Percentiles rank a stretch among this genome's conserved stretches.
Conservation (phyloP, 1,140 invertebrate genomes). For the Drosophila sulfurigaster region DNA sequence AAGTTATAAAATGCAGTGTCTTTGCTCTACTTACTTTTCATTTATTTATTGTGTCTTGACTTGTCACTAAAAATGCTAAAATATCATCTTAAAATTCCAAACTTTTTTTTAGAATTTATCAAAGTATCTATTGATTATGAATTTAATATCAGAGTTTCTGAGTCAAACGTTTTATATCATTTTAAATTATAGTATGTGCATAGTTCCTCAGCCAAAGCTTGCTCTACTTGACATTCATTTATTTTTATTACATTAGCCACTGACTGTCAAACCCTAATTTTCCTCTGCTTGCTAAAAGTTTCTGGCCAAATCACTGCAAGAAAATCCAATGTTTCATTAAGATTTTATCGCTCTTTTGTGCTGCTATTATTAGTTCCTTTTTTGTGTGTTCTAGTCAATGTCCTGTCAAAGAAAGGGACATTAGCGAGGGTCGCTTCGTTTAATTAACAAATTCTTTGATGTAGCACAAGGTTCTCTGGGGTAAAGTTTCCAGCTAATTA, state of each 20-base stretch:
- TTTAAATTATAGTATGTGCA: not conserved
- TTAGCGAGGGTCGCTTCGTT: constrained; percentile 34
- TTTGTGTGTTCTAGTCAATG: constrained; percentile 29
- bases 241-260: not conserved
- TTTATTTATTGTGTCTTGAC: no score
- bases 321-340: constrained; percentile 58
- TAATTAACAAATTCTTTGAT: constrained; percentile 70
- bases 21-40: no score
- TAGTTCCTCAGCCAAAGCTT: not conserved
- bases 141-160: no score
- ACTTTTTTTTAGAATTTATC: no score
- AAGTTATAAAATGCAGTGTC: no score
- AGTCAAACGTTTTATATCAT: not conserved
- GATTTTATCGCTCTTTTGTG: constrained; percentile 44
- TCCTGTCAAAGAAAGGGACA: constrained; percentile 51
- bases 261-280: not conserved
- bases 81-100: no score
- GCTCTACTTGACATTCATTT: not conserved
- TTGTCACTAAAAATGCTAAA: no score
- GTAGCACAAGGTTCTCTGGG: constrained; percentile 39
- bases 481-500: constrained; percentile 78
- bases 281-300: not conserved
- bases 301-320: constrained; percentile 50
- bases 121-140: no score
- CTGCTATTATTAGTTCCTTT: constrained; percentile 8